phyloP scores from a whole-genome alignment of 2,113 vertebrate species.

The Epinephelus cyanopodus region DNA sequence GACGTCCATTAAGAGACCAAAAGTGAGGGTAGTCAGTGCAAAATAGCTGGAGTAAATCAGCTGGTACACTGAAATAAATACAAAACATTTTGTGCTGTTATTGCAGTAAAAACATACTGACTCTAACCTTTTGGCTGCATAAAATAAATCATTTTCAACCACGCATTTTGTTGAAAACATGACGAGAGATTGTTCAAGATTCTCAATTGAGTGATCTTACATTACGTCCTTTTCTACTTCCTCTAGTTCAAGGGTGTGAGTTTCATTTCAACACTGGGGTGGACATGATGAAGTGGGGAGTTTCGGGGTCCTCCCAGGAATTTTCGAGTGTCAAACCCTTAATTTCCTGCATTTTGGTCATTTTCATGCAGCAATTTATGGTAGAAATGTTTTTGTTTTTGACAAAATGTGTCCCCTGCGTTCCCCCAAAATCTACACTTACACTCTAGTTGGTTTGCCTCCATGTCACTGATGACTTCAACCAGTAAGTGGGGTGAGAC shows the following conservation, averaged over 20 bases:
- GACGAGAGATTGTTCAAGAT: not conserved
- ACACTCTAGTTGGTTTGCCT: conserved; percentile 80
- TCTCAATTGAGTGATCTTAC: not conserved
- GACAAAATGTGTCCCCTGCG: too few relatives aligned
- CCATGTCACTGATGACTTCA: conserved; percentile 81
- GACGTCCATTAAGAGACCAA: conserved; percentile 18
- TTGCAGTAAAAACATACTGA: not conserved
- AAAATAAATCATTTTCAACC: not conserved
- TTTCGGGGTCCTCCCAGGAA: too few relatives aligned
- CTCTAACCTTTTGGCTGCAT: not conserved
- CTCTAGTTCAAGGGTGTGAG: too few relatives aligned
- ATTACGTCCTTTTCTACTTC: too few relatives aligned
- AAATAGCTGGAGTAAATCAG: conserved; percentile 35
- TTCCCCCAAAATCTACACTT: too few relatives aligned
- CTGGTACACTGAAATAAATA: conserved; percentile 12
- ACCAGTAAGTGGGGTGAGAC: conserved; percentile 85
- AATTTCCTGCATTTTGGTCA: too few relatives aligned
- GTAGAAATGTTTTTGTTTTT: too few relatives aligned
- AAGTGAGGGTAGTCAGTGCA: conserved; percentile 8
- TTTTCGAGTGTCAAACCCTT: too few relatives aligned
- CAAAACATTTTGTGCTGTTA: conserved; percentile 13
- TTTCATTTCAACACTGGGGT: too few relatives aligned
- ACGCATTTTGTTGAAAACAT: not conserved
- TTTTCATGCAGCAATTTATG: too few relatives aligned
- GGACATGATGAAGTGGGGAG: too few relatives aligned